A percentile compares a stretch with the other conserved stretches of the same genome.
Conservation (phyloP, 2,113 vertebrate genomes). For the Chaetodon trifascialis region DNA sequence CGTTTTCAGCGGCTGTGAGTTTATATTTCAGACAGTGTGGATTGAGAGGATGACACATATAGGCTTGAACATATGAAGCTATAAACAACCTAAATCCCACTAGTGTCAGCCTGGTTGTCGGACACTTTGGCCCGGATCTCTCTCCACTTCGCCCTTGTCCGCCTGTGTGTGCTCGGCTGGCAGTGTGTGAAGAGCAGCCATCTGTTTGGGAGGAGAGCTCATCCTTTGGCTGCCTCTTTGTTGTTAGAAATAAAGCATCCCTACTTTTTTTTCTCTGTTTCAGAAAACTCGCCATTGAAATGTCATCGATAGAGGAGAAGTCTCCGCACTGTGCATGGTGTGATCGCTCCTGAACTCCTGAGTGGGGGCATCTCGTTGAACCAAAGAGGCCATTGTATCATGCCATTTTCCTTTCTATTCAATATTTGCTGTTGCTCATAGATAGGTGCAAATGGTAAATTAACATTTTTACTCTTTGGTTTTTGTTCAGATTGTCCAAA, state of each 20-base stretch:
- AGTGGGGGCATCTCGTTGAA: neutral
- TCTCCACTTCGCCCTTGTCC: slow-evolving; percentile 29
- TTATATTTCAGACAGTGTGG: slow-evolving; percentile 15
- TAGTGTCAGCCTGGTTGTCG: slow-evolving; percentile 19
- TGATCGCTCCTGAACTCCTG: neutral
- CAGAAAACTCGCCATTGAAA: slow-evolving; percentile 15
- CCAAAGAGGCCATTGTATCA: neutral
- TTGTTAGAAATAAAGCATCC: slow-evolving; percentile 30
- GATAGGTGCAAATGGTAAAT: no score
- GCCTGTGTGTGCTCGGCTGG: slow-evolving; percentile 32
- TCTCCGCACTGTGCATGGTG: neutral
- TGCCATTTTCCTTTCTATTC: neutral
- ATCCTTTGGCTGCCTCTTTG: slow-evolving; percentile 45
- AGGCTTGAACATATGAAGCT: neutral
- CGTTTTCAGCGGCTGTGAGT: neutral
- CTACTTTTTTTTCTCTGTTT: neutral
- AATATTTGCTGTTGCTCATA: neutral
- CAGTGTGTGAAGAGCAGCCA: slow-evolving; percentile 44
- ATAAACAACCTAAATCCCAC: neutral
- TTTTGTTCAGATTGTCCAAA: no score
- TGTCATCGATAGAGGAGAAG: neutral
- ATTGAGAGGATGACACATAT: slow-evolving; percentile 8
- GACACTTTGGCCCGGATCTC: slow-evolving; percentile 36
- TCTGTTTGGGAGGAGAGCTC: slow-evolving; percentile 50
- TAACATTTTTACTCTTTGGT: no score